Conservation (phyloP, 2,888 invertebrate species). For the Polydrusus tereticollis region DNA sequence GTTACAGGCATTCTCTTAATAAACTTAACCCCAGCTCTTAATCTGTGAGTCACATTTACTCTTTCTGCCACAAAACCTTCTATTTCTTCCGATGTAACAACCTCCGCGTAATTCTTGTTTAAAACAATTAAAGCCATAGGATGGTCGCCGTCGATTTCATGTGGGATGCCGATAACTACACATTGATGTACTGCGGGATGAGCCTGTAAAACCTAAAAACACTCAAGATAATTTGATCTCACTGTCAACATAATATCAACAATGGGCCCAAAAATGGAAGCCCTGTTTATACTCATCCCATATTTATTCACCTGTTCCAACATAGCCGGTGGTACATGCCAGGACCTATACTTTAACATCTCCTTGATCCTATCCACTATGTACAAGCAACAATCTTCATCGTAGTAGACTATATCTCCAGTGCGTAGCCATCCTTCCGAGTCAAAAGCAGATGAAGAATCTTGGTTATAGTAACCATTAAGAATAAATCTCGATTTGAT, state of each 20-base stretch:
- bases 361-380: constrained; percentile 70
- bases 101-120: constrained; percentile 33
- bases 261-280: background rate
- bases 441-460: constrained; percentile 66
- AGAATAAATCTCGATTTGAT: constrained; percentile 63
- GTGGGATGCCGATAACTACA: constrained; percentile 60
- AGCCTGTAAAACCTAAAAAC: constrained; percentile 53
- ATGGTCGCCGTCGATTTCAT: constrained; percentile 61
- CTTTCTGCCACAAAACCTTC: constrained; percentile 56
- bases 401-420: constrained; percentile 70
- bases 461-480: constrained; percentile 68
- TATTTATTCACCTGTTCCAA: constrained; percentile 58
- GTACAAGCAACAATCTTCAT: constrained; percentile 68
- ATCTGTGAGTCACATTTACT: constrained; percentile 59
- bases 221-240: background rate
- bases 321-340: constrained; percentile 67
- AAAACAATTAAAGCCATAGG: constrained; percentile 59
- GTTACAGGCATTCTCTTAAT: constrained; percentile 58
- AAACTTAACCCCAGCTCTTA: constrained; percentile 62
- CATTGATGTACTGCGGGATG: constrained; percentile 60
- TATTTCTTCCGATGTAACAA: constrained; percentile 55
- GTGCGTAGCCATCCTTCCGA: constrained; percentile 69
- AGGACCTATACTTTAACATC: constrained; percentile 68
- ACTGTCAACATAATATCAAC: background rate
- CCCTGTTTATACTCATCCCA: too few species aligned